Conservation (phyloP, 2,797 vertebrate genomes). For the Benthosema pterotum region DNA sequence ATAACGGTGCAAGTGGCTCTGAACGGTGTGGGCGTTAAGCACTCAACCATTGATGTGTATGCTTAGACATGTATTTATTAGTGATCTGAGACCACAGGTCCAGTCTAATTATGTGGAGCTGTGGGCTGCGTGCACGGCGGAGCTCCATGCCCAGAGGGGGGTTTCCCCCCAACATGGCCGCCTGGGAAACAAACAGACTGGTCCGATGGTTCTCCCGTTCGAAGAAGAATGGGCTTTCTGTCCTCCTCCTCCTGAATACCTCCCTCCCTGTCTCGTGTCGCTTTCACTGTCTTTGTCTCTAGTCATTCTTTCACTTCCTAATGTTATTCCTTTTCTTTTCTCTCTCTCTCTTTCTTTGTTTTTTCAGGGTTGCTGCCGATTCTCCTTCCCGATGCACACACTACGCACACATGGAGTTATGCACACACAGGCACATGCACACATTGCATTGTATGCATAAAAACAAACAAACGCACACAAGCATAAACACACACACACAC, state of each 20-base stretch:
- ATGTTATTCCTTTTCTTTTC: constrained; percentile 36
- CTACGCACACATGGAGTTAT: too few species aligned
- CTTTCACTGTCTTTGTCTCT: constrained; percentile 39
- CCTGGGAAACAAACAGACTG: constrained; percentile 65
- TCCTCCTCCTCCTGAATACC: neutral
- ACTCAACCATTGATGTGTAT: neutral
- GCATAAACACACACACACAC: neutral
- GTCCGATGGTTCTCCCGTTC: constrained; percentile 72
- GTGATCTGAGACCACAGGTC: constrained; percentile 57
- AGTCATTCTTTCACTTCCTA: constrained; percentile 50
- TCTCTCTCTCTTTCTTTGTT: constrained; percentile 25
- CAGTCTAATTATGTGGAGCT: constrained; percentile 67
- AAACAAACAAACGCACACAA: neutral
- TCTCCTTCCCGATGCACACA: constrained; percentile 15
- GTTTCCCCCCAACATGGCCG: constrained; percentile 62
- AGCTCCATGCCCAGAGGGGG: constrained; percentile 60
- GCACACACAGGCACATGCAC: neutral
- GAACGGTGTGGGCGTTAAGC: neutral
- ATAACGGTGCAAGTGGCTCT: too few species aligned
- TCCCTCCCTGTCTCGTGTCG: constrained; percentile 35
- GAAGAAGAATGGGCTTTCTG: constrained; percentile 37
- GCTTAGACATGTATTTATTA: constrained; percentile 54
- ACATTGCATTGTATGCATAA: neutral
- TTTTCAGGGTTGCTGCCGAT: constrained; percentile 35
- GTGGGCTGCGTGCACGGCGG: constrained; percentile 49